Evolutionary conservation across 2,113 vertebrate genomes (phyloP), one percentile per base, ranked within the genome.

Genomic region (Nansenia antarctica): DNA sequence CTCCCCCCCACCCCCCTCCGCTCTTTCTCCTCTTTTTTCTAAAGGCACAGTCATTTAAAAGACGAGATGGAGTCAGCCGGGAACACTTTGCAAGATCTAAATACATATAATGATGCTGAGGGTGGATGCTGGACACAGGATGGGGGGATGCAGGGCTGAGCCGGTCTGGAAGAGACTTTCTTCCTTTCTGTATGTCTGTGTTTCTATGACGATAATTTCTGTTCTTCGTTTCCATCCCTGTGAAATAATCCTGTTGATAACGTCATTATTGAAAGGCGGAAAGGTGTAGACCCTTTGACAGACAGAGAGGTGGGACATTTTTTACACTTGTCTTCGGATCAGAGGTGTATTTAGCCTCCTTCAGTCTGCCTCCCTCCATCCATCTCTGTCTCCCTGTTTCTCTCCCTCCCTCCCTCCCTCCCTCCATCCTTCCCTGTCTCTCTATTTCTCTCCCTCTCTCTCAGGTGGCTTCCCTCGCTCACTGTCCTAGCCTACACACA

Each of bases 41-140:
- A 67, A 42, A 65, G n/a, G 65, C 58, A 39, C 67, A 82, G 81
- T 79, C 80, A 81, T 79, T 84, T 83, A 77, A 84, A 52, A 84
- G 71, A 85, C 86, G 78, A 76, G 77, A 82, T 79, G 73, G 84
- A 82, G 86, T 87, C 87, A 88, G 80, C 65, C 73, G 86, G 86
- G 83, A 87, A 82, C 78, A 81, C 78, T 85, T 82, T 81, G 70
- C 75, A 54, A 80, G 73, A 80, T 86, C 80, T 85, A 85, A 88
- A 89, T 81, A 86, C 74, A 78, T 85, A 84, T 83, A 82, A 88
- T 77, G 72, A 69, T 78, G 60, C 70, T 7, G 5, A 49, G 37
- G 74, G 78, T 78, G 72, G 73, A 47, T 4, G 67, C 80, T 85
- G 82, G 76, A 91, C 85, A 79, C n/a, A n/a, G n/a, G n/a, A n/a